Evolutionary conservation across 1,140 invertebrate species (phyloP), one percentile per base, ranked within the genome.

Genomic region (Sitophilus oryzae): DNA sequence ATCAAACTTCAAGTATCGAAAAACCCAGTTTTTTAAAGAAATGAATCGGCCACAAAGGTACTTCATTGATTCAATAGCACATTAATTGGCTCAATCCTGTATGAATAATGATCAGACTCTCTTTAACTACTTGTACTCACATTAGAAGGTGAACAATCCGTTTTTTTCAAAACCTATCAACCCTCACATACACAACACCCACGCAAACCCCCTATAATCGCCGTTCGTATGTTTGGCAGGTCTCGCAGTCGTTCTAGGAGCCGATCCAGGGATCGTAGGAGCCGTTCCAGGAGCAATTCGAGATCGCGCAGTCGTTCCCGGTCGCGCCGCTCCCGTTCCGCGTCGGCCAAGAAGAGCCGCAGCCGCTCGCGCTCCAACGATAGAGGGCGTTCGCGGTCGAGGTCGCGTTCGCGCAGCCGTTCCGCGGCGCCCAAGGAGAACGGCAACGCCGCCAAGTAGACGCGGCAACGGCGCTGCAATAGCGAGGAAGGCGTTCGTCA

Each of bases 181-280:
- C 43, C 22, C n/a, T 1, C 20, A 10, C n/a, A 35, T 14, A 36
- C 47, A 20, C 21, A 2, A 36, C 18, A 38, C 19, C 16, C n/a
- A 20, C 25, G 22, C 48, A 20, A 40, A 25, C 2, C 18, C 5
- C 48, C 41, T 16, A 4, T 37, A 48, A 19, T 3, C 46, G 25
- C 5, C 25, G 3, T 3, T n/a, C 5, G 8, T 30, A 18, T 40
- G 23, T 22, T 58, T 19, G 11, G 22, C 36, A 75, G 74, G 23
- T 78, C 77, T 6, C 71, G 75, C 18, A 77, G 75, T 55, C 73
- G 76, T 49, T 78, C 77, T 15, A 71, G 73, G 45, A 70, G 67
- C 52, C 69, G 71, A 57, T 71, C 69, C 2, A 60, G 70, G 15
- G 69, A 71, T 51, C 65, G 65, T 25, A 57, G 71, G 16, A 69